Conservation (phyloP, 1,140 invertebrate species). For the Pseudomyrmex pallidus region DNA sequence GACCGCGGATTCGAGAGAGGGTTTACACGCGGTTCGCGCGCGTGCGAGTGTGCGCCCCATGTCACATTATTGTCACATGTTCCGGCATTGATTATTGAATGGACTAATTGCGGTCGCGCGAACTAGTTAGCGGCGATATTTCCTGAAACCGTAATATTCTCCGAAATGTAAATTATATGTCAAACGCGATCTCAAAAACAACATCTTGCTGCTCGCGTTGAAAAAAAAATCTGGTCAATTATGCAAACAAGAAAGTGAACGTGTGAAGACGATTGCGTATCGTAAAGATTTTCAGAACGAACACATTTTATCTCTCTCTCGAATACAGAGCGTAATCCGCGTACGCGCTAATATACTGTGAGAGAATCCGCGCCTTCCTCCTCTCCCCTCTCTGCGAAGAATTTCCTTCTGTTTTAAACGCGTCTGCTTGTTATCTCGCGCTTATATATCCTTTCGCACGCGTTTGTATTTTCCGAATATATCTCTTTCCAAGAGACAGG, state of each 20-base stretch:
- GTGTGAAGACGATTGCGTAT: background rate
- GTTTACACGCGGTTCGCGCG: too few species aligned
- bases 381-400: background rate
- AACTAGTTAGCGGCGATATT: background rate
- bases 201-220: background rate
- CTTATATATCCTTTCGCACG: conserved; percentile 11
- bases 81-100: conserved; percentile 28
- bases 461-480: background rate
- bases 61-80: conserved; percentile 25
- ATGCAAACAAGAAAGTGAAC: conserved; percentile 40
- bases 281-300: background rate
- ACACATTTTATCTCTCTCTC: conserved; percentile 16
- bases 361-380: background rate
- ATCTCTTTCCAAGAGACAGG: background rate
- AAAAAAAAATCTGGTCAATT: background rate
- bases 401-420: background rate
- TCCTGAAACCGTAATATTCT: background rate
- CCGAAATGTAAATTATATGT: conserved; percentile 15
- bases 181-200: background rate
- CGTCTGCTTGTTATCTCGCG: background rate
- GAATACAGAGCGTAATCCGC: background rate
- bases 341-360: background rate
- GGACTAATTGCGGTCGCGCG: conserved; percentile 14
- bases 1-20: conserved; percentile 2
- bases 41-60: too few species aligned